Percentiles rank a stretch among this genome's conserved stretches.
phyloP scores from a whole-genome alignment of 2,113 vertebrate genomes.

The Ploceus nigricollis region DNA sequence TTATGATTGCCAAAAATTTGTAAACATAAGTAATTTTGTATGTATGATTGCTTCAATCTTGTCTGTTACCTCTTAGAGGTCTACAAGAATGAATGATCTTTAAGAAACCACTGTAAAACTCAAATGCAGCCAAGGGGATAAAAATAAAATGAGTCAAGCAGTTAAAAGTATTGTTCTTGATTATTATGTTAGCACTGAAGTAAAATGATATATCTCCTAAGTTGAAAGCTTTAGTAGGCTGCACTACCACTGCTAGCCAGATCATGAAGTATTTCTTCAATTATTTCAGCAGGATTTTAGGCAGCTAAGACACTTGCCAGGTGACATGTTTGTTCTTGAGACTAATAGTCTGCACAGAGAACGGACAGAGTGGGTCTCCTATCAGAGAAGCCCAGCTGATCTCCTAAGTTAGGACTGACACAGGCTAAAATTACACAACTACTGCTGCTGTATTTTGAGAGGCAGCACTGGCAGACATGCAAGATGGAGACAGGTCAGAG shows the following conservation, averaged over 20 bases:
- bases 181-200: not conserved
- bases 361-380: not conserved
- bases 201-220: not conserved
- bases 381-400: not conserved
- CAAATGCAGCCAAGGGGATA: conserved; percentile 18
- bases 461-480: not conserved
- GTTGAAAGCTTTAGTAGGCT: not conserved
- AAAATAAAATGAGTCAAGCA: conserved; percentile 42
- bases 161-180: not conserved
- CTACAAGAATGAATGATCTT: conserved; percentile 59
- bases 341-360: not conserved
- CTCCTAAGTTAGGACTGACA: not conserved
- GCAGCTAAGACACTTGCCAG: not conserved
- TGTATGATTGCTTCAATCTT: conserved; percentile 60
- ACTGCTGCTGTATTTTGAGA: not conserved
- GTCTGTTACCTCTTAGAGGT: conserved; percentile 61
- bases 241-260: not conserved
- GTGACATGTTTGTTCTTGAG: not conserved
- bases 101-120: conserved; percentile 73
- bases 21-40: conserved; percentile 79
- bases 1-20: conserved; percentile 83
- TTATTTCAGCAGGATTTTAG: not conserved
- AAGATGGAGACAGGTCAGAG: not conserved
- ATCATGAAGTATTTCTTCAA: not conserved
- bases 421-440: not conserved